Evolutionary conservation across 2,888 invertebrate species (phyloP).

Genomic region (Busseola fusca): DNA sequence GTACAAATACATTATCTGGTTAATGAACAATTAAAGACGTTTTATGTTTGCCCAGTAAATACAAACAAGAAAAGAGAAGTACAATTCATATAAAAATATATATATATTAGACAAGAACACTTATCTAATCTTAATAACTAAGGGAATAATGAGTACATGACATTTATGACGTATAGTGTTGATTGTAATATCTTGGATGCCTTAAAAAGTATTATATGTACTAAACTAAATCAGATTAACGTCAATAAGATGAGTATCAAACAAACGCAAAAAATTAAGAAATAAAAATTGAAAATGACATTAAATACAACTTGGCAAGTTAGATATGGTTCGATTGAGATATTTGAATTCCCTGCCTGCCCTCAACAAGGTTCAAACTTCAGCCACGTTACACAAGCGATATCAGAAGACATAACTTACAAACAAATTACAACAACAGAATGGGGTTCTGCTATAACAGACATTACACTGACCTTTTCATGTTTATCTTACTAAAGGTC

Average conservation of each 20-base stretch:
- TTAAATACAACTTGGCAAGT: background rate
- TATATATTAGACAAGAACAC: too few relatives aligned
- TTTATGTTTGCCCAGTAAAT: too few relatives aligned
- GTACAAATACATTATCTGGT: too few relatives aligned
- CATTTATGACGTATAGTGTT: background rate
- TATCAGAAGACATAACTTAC: constrained; percentile 54
- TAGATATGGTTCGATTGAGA: background rate
- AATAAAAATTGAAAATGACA: background rate
- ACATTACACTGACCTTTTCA: constrained; percentile 62
- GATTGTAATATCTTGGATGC: background rate
- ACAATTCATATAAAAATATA: too few relatives aligned
- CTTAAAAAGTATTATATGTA: too few relatives aligned
- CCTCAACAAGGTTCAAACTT: constrained; percentile 13
- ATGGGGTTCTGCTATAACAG: constrained; percentile 53
- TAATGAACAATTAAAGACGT: too few relatives aligned
- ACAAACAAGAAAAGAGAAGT: too few relatives aligned
- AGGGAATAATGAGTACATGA: background rate
- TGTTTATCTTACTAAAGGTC: constrained; percentile 64
- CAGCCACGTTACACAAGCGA: constrained; percentile 31
- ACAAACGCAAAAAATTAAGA: background rate
- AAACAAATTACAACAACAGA: constrained; percentile 59
- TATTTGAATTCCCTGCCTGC: constrained; percentile 8
- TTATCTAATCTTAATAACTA: background rate
- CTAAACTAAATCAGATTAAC: background rate
- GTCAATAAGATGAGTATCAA: background rate